Conservation (phyloP, 2,888 invertebrate genomes). For the Lasioglossum calceatum region DNA sequence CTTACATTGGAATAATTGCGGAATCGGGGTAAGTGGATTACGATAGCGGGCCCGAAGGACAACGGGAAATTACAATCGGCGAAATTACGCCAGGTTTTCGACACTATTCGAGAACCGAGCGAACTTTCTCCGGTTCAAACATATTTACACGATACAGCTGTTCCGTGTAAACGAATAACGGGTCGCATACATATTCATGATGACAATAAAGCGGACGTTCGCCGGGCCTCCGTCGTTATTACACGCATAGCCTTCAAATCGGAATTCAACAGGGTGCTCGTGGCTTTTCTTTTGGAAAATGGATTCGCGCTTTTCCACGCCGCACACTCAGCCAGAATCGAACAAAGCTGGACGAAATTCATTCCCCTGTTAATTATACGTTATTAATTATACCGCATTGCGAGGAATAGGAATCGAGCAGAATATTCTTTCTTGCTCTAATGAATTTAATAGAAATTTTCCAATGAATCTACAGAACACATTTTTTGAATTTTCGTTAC, state of each 20-base stretch:
- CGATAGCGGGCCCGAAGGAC: neutral
- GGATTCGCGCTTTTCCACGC: no score
- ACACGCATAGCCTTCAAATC: neutral
- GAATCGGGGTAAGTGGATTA: neutral
- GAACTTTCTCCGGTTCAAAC: slow-evolving; percentile 28
- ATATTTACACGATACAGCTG: slow-evolving; percentile 16
- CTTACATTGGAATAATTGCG: neutral
- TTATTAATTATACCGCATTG: no score
- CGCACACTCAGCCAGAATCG: neutral
- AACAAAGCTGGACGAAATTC: no score
- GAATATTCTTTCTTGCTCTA: no score
- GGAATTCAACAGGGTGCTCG: neutral
- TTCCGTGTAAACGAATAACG: slow-evolving; percentile 30
- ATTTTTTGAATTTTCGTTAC: no score
- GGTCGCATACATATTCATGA: slow-evolving; percentile 32
- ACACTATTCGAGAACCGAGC: neutral
- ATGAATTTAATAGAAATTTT: no score
- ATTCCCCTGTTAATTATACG: no score
- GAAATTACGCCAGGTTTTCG: slow-evolving; percentile 4
- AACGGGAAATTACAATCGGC: neutral
- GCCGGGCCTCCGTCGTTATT: slow-evolving; percentile 1
- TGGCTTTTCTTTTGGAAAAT: neutral
- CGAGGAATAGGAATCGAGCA: no score
- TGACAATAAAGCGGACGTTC: slow-evolving; percentile 20
- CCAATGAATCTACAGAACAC: no score